Conservation (phyloP, 1,140 invertebrate species). For the Dufourea novaeangliae region DNA sequence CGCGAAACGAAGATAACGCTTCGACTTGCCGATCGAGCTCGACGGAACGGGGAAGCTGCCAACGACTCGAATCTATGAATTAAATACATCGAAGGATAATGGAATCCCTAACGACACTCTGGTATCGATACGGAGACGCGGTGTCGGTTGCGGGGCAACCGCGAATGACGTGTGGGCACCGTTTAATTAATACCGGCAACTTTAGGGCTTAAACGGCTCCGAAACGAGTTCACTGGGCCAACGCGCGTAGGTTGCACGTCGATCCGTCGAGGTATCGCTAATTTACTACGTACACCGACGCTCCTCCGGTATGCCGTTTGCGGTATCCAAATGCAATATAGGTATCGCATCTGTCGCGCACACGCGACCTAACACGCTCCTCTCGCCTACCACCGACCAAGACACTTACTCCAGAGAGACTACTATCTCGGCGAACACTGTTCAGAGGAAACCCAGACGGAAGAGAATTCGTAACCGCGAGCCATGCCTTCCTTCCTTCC, state of each 20-base stretch:
- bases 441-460: no score
- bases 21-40: not conserved
- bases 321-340: constrained; percentile 40
- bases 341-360: constrained; percentile 23
- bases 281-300: constrained; percentile 25
- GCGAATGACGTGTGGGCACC: not conserved
- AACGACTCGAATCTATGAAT: constrained; percentile 5
- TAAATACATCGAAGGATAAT: constrained; percentile 24
- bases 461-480: no score
- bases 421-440: no score
- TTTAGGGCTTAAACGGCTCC: not conserved
- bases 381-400: no score
- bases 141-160: constrained; percentile 3
- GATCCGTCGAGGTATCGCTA: constrained; percentile 31
- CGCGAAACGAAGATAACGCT: no score
- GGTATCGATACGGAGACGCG: not conserved
- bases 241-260: not conserved
- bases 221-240: constrained; percentile 46
- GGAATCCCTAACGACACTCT: constrained; percentile 31
- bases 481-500: no score
- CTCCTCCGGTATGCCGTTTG: constrained; percentile 33
- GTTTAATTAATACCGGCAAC: constrained; percentile 36
- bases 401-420: no score
- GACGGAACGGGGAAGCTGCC: not conserved
- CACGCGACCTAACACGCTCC: no score